Percentiles rank a stretch among this genome's conserved stretches.
Evolutionary conservation across 2,797 vertebrate species (phyloP).

Genomic region (Myotis myotis): DNA sequence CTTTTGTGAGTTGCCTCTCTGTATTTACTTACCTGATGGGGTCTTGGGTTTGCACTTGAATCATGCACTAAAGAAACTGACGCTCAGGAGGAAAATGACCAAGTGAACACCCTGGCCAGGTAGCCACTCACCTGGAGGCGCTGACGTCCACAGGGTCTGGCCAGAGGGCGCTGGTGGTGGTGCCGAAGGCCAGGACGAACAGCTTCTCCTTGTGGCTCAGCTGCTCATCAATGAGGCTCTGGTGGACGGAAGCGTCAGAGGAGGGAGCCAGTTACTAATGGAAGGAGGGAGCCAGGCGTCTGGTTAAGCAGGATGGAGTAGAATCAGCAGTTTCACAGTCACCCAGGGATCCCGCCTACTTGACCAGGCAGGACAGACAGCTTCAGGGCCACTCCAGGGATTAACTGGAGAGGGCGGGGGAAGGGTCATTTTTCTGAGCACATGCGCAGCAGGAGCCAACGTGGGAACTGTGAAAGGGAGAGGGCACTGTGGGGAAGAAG

Average conservation of each 20-base stretch:
- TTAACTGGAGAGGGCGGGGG: too few species aligned
- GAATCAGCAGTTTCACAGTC: neutral
- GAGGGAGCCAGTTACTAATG: neutral
- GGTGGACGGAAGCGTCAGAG: neutral
- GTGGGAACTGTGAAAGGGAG: too few species aligned
- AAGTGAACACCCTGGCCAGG: rapidly evolving
- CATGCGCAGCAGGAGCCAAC: neutral
- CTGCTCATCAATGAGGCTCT: conserved; percentile 88
- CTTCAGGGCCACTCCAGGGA: neutral
- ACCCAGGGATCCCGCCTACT: neutral
- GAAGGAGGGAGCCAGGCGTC: neutral
- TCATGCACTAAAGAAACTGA: neutral
- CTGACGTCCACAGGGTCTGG: conserved; percentile 74
- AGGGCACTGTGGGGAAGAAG: too few species aligned
- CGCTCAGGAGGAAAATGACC: neutral
- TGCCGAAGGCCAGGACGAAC: conserved; percentile 84
- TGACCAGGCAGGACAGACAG: neutral
- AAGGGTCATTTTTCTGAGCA: neutral
- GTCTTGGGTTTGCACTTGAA: neutral
- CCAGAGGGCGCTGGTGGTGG: conserved; percentile 83
- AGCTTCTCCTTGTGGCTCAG: conserved; percentile 85
- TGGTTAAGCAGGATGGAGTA: neutral
- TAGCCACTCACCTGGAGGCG: conserved; percentile 80
- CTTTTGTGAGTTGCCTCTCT: neutral
- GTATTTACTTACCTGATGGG: neutral